Evolutionary conservation across 64 coral and sea anemone genomes (phyloP).

Genomic region (Stichodactyla helianthus): DNA sequence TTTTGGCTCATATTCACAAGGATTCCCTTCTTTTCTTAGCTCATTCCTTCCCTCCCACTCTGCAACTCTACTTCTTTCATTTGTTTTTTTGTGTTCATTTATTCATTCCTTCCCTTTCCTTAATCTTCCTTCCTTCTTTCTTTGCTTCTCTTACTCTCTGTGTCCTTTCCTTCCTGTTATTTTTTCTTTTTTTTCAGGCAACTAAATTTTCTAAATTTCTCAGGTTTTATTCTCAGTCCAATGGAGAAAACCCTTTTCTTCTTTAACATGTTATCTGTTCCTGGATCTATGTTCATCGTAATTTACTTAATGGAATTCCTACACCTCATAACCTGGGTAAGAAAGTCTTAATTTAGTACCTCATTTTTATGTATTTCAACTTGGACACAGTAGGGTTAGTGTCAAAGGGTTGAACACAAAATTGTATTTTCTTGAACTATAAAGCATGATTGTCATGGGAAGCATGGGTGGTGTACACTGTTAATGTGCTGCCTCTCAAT

Average conservation of each 20-base stretch:
- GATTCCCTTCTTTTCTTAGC: not conserved
- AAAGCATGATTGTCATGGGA: too few relatives aligned
- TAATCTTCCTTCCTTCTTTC: not conserved
- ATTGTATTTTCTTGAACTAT: too few relatives aligned
- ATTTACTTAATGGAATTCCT: conserved; percentile 69
- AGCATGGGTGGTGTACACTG: too few relatives aligned
- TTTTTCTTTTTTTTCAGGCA: not conserved
- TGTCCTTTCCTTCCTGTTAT: not conserved
- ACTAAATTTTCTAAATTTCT: not conserved
- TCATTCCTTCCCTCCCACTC: not conserved
- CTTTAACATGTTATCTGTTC: conserved; percentile 64
- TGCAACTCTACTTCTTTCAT: too few relatives aligned
- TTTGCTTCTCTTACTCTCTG: not conserved
- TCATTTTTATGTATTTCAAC: not conserved
- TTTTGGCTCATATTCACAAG: not conserved
- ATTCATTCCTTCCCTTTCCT: not conserved
- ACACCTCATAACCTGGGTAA: conserved; percentile 73
- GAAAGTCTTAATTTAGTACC: not conserved
- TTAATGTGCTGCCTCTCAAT: too few relatives aligned
- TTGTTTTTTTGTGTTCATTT: too few relatives aligned
- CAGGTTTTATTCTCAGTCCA: conserved; percentile 63
- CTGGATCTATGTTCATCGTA: conserved; percentile 76
- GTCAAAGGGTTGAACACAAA: not conserved
- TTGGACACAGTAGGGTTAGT: not conserved
- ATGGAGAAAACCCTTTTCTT: conserved; percentile 82